These are phyloP conservation scores for Typhlichthys eigenmanni DNA, from an alignment of 2,797 vertebrate species.

Conservation along the genomic window DNA sequence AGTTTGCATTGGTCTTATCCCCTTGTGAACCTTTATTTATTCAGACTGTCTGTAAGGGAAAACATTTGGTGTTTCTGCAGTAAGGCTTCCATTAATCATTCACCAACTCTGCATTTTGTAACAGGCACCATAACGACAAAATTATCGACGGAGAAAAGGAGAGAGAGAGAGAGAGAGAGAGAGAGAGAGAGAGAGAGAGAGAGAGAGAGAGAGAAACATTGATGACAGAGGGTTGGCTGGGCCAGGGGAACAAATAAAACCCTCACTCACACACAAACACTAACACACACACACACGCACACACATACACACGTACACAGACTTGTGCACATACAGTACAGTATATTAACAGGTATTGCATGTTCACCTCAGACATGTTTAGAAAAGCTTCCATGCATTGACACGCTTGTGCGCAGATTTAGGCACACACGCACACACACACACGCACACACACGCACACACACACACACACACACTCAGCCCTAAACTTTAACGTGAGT, in stretches of 20 bases:
- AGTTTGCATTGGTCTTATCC: too few relatives aligned
- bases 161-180: constrained; percentile 8
- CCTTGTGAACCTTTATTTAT: too few relatives aligned
- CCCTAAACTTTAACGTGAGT: not conserved
- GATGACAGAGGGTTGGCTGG: constrained; percentile 15
- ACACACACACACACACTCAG: not conserved
- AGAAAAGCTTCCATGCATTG: constrained; percentile 7
- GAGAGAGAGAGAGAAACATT: constrained; percentile 18
- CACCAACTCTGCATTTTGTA: too few relatives aligned
- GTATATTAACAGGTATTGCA: not conserved
- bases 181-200: constrained; percentile 17
- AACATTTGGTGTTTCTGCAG: too few relatives aligned
- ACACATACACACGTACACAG: too few relatives aligned
- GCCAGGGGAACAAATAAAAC: constrained; percentile 5
- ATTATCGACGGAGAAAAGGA: not conserved
- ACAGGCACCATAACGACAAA: not conserved
- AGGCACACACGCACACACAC: not conserved
- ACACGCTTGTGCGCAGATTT: not conserved
- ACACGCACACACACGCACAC: not conserved
- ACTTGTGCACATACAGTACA: not conserved
- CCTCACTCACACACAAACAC: not conserved
- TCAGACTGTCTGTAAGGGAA: too few relatives aligned
- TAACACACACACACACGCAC: not conserved
- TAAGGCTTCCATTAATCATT: too few relatives aligned
- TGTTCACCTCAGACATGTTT: not conserved